Evolutionary conservation across 2,113 vertebrate species (phyloP).

Genomic region (Phocoena phocoena): DNA sequence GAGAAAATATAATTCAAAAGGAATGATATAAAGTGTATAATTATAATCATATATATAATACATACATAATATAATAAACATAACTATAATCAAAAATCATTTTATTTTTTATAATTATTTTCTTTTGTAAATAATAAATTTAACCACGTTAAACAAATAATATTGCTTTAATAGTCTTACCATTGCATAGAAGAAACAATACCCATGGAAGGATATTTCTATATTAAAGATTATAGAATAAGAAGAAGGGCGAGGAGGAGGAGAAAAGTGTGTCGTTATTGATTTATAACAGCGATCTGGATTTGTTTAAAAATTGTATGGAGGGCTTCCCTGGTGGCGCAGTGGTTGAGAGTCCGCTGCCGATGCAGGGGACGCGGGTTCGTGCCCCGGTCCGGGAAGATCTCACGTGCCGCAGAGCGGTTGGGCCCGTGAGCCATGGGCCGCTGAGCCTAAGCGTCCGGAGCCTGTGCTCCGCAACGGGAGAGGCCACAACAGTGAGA

Average conservation of each 20-base stretch:
- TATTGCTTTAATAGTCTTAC: not conserved
- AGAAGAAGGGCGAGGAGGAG: fast-evolving
- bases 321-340: not conserved
- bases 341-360: too few relatives aligned
- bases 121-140: not conserved
- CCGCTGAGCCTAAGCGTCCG: too few relatives aligned
- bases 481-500: too few relatives aligned
- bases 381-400: too few relatives aligned
- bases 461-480: too few relatives aligned
- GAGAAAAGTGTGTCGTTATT: not conserved
- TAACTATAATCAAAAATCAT: not conserved
- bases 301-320: not conserved
- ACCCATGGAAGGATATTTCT: not conserved
- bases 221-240: not conserved
- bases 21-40: not conserved
- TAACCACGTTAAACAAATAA: not conserved
- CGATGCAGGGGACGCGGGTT: too few relatives aligned
- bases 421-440: too few relatives aligned
- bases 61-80: not conserved
- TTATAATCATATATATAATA: not conserved
- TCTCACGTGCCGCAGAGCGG: too few relatives aligned
- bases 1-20: constrained; percentile 18
- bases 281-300: not conserved
- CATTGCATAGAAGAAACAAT: not conserved
- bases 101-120: not conserved